A percentile compares a stretch with the other conserved stretches of the same genome.
These are phyloP conservation scores for Sarcophaga caerulescens DNA, from an alignment of 2,888 invertebrate genomes.

Conservation along the genomic window DNA sequence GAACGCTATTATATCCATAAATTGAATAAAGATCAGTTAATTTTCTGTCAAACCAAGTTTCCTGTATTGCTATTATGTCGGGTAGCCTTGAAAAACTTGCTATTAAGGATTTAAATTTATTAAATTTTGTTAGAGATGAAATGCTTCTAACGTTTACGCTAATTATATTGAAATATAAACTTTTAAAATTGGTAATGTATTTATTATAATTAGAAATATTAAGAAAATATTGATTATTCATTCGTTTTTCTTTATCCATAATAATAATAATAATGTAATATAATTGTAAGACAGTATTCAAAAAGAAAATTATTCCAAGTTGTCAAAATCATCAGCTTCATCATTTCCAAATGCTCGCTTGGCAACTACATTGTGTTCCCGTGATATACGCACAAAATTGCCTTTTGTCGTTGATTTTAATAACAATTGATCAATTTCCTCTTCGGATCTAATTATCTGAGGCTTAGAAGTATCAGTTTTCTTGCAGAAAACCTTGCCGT, in stretches of 20 bases:
- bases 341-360: neutral
- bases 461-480: neutral
- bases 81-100: neutral
- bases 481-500: neutral
- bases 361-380: neutral
- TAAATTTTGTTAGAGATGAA: neutral
- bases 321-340: neutral
- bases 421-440: neutral
- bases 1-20: slow-evolving; percentile 6
- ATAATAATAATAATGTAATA: neutral
- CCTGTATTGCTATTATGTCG: neutral
- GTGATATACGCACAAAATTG: neutral
- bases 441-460: neutral
- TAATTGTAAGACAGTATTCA: neutral
- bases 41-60: slow-evolving; percentile 10
- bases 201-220: slow-evolving; percentile 12
- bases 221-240: slow-evolving; percentile 7
- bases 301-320: neutral
- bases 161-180: slow-evolving; percentile 15
- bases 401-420: neutral
- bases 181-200: neutral
- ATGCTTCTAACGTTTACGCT: slow-evolving; percentile 9
- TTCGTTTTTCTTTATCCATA: neutral
- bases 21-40: slow-evolving; percentile 4
- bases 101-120: neutral